Evolutionary conservation across 2,113 vertebrate species (phyloP), one percentile per base, ranked within the genome.

Genomic region (Lepidothrix coronata): DNA sequence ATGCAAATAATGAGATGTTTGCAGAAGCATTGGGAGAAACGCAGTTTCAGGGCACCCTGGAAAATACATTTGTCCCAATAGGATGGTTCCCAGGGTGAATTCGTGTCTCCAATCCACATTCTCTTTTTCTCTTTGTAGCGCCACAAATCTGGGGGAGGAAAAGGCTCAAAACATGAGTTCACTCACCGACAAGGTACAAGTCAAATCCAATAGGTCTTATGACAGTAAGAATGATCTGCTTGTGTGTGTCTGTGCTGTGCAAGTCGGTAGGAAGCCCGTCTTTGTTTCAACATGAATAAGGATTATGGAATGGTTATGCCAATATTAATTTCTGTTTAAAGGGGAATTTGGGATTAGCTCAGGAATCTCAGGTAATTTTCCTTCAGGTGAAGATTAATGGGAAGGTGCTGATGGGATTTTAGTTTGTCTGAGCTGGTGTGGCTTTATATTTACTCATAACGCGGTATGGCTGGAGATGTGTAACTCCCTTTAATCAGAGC

Each of bases 101-200:
- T 49, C 54, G 10, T 92, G 41, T 94, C 73, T 94, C 63, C 91
- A 94, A 89, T 70, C 72, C 71, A 82, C 46, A 9, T 94, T 90
- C 23, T 93, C 52, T 85, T 70, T 95, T 93, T 96, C 66, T 97
- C 88, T 91, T 96, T 96, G 63, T 94, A 97, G 97, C 90, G 93
- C 91, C 7, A 80, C 93, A 94, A 58, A 67, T 85, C 92, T 93
- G 89, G 16, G 70, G 52, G 88, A 94, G 59, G 80, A 96, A 89
- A 95, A 93, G 58, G 58, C 84, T 82, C 91, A 77, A 91, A 85
- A 68, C 94, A 93, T 77, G 93, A 66, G 57, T 89, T 68, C 89
- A 51, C 35, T 95, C 95, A 0, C 72, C 41, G 28, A 85, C 93
- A 94, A 97, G 97, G 97, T 97, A 97, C 67, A 77, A 95, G 58